Conservation (phyloP, 2,113 vertebrate species). For the Hippocampus comes region DNA sequence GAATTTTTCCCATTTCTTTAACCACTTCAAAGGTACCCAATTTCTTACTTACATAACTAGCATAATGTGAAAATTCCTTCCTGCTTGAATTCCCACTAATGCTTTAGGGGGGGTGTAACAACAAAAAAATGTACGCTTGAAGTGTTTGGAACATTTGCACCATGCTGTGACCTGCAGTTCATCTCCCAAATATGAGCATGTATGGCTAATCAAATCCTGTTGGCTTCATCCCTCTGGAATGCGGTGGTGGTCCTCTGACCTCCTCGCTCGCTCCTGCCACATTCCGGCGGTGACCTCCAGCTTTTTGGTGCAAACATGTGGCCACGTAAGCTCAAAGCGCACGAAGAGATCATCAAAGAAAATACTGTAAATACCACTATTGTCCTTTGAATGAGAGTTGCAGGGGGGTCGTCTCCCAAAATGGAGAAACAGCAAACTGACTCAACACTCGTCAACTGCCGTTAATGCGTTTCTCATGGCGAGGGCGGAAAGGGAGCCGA, state of each 20-base stretch:
- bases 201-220: background rate
- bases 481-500: conserved; percentile 41
- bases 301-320: conserved; percentile 3
- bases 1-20: conserved; percentile 8
- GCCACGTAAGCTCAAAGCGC: conserved; percentile 3
- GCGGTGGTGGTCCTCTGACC: conserved; percentile 6
- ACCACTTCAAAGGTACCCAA: conserved; percentile 25
- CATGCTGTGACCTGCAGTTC: background rate
- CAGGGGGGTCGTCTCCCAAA: conserved; percentile 17
- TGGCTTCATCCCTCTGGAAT: background rate
- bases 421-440: conserved; percentile 25
- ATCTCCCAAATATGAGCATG: background rate
- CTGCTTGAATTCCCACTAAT: conserved; percentile 56
- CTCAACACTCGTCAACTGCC: conserved; percentile 45
- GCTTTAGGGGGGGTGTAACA: background rate
- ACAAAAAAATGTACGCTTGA: background rate
- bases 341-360: background rate
- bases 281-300: conserved; percentile 23
- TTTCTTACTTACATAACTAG: conserved; percentile 39
- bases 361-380: conserved; percentile 1
- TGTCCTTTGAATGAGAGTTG: background rate
- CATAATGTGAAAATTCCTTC: conserved; percentile 66
- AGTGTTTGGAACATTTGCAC: background rate
- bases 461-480: conserved; percentile 66
- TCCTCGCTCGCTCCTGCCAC: conserved; percentile 10